Base-by-base conservation (phyloP, 92 coral and sea anemone genomes). In the Epizoanthus rinbou region DNA sequence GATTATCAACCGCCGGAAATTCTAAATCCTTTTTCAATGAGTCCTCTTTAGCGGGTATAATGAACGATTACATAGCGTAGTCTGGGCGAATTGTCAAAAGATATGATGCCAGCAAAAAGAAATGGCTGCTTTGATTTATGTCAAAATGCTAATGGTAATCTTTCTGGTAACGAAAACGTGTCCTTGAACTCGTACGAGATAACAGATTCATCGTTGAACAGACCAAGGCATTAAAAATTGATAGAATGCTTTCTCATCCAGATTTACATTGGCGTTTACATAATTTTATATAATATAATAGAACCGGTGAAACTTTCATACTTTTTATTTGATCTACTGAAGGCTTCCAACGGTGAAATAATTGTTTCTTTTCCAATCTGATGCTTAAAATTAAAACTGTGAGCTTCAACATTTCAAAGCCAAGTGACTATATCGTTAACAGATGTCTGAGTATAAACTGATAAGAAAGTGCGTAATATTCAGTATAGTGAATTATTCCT, bases 381-480 rank as follows among this genome's bases (percentile, higher is more conserved):
- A 50, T 10, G 54, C 54, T 50, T 50, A 50, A 50, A 50, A 50
- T 50, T 50, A 50, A 50, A 10, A 13, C 7, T 43, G 50, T 50
- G 54, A 10, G 54, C 54, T 50, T 50, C 15, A 59, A 67, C 33
- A 57, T 6, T 33, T 37, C 71, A 43, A 60, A 62, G 65, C 57
- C 82, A 39, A 35, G 24, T 41, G 64, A 15, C 58, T 52, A 39
- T 52, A 39, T 78, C 41, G 35, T 60, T 78, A 78, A 19, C 82
- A 78, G 82, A 78, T 78, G 82, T 43, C 28, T 45, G 57, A 21
- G 24, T 45, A 28, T 28, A 28, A 8, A 25, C 53, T 31, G 82
- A 78, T 78, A 78, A 78, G 82, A 78, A 21, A 21, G 13, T 22
- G 3, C 57, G 33, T 43, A 78, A 37, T 78, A 62, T 62, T 69